Conservation (phyloP, 2,113 vertebrate genomes). For the Austrofundulus limnaeus region DNA sequence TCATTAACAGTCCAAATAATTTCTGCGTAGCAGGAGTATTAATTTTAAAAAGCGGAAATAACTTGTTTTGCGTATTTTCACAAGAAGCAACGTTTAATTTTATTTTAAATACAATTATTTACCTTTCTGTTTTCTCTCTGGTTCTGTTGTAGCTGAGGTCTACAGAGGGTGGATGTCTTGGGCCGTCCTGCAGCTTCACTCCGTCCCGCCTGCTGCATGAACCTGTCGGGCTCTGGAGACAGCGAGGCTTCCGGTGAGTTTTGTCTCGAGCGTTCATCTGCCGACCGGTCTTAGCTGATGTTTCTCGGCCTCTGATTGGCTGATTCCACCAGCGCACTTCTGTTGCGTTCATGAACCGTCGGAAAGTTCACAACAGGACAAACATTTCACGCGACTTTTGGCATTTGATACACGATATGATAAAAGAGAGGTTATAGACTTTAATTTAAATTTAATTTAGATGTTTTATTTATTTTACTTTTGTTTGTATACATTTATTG, state of each 20-base stretch:
- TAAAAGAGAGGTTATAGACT: too few relatives aligned
- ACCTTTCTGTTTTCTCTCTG: constrained; percentile 39
- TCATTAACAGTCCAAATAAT: not conserved
- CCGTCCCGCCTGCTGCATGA: too few relatives aligned
- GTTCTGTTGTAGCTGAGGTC: not conserved
- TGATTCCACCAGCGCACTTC: constrained; percentile 25
- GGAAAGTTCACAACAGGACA: constrained; percentile 5
- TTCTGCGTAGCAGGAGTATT: not conserved
- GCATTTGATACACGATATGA: not conserved
- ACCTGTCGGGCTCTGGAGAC: too few relatives aligned
- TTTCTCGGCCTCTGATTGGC: constrained; percentile 61
- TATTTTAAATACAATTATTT: not conserved
- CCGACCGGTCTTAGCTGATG: constrained; percentile 60
- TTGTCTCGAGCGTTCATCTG: constrained; percentile 54
- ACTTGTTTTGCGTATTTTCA: constrained; percentile 18
- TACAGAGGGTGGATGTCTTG: not conserved
- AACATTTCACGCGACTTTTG: not conserved
- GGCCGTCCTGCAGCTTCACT: too few relatives aligned
- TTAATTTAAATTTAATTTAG: too few relatives aligned
- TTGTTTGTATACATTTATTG: too few relatives aligned
- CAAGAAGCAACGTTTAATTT: too few relatives aligned
- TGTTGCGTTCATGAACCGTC: constrained; percentile 31
- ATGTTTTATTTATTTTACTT: not conserved
- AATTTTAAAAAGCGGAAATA: not conserved
- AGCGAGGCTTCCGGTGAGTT: constrained; percentile 29